Evolutionary conservation across 2,888 invertebrate genomes (phyloP).

Genomic region (Orchesellides sinensis): DNA sequence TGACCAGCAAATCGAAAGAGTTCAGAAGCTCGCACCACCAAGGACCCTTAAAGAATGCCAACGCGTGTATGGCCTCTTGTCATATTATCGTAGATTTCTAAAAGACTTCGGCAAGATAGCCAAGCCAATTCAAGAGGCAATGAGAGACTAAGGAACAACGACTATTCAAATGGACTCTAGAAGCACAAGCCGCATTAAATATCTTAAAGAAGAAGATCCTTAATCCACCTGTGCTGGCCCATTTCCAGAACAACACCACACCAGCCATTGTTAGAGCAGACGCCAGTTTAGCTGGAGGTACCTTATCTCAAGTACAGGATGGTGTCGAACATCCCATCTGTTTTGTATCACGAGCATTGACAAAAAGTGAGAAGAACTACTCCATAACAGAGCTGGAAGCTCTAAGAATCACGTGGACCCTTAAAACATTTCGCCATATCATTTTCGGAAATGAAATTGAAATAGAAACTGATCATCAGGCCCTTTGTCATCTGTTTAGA

Average conservation of each 20-base stretch:
- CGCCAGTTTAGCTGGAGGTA: neutral
- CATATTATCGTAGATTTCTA: conserved; percentile 1
- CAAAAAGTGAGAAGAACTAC: neutral
- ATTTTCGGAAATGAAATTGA: neutral
- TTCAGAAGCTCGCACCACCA: conserved; percentile 43
- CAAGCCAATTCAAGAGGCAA: neutral
- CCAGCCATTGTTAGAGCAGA: neutral
- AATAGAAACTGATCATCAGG: conserved; percentile 7
- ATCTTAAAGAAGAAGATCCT: conserved; percentile 4
- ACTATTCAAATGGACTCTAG: neutral
- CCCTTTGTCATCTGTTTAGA: conserved; percentile 7
- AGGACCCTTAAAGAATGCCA: conserved; percentile 20
- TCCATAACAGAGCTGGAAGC: neutral
- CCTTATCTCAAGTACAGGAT: neutral
- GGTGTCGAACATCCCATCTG: conserved; percentile 4
- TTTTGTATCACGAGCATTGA: neutral
- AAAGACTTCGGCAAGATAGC: neutral
- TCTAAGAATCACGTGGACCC: neutral
- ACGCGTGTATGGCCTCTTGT: neutral
- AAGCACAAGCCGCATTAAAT: neutral
- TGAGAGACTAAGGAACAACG: neutral
- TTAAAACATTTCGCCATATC: conserved; percentile 5
- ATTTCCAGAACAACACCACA: neutral
- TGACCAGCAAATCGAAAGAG: conserved; percentile 36
- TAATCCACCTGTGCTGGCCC: conserved; percentile 20